phyloP scores from a whole-genome alignment of 2,797 vertebrate species.

The Catamblyrhynchus diadema region DNA sequence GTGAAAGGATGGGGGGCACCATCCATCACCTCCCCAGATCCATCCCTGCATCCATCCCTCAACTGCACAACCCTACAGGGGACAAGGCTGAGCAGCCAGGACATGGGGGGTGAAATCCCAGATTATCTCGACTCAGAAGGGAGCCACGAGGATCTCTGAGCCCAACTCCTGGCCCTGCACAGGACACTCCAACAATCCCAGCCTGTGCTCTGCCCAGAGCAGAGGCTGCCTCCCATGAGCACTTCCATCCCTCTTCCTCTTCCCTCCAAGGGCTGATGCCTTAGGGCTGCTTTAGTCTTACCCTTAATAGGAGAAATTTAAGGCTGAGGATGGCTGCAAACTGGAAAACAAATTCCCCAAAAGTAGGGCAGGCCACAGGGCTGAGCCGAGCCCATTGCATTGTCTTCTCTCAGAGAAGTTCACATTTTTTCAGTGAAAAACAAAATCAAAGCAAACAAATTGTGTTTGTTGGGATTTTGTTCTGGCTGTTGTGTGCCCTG shows the following conservation, averaged over 20 bases:
- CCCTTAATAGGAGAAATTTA: conserved; percentile 15
- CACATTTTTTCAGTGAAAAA: not conserved
- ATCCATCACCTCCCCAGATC: not conserved
- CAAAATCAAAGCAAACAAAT: not conserved
- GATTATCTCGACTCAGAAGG: not conserved
- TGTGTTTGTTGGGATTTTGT: not conserved
- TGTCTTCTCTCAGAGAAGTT: not conserved
- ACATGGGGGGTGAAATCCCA: not conserved
- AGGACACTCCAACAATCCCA: not conserved
- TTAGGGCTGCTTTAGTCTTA: not conserved
- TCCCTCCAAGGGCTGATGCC: not conserved
- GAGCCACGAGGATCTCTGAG: not conserved
- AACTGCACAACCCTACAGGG: not conserved
- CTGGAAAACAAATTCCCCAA: not conserved
- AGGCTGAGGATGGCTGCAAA: not conserved
- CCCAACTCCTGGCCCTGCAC: not conserved
- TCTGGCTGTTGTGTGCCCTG: not conserved
- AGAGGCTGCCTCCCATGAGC: not conserved
- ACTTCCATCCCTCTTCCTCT: not conserved
- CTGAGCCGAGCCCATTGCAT: not conserved
- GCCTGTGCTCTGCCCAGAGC: not conserved
- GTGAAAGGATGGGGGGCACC: not conserved
- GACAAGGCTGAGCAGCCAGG: not conserved
- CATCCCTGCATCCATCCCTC: not conserved
- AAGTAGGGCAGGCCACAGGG: not conserved